Evolutionary conservation across 2,888 invertebrate species (phyloP), one percentile per base, ranked within the genome.

Genomic region (Troides helena): DNA sequence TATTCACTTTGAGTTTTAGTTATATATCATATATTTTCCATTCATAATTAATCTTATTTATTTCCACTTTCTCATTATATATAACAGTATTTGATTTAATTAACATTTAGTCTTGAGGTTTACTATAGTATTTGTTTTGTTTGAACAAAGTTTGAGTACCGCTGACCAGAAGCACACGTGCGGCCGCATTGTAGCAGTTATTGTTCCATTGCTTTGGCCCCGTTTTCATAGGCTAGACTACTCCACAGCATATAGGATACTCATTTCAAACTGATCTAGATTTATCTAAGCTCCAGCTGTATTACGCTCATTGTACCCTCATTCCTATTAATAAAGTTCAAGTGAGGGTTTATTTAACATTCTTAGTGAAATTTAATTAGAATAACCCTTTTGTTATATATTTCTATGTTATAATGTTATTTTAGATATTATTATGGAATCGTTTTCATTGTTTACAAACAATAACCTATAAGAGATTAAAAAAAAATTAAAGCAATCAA

Each of bases 191-290:
- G 66, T 62, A 58, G 46, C 39, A 56, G 46, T 66, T 69, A 69
- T 64, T 70, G 65, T 70, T 62, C 66, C 62, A 70, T 62, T 70
- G 66, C 69, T 66, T 21, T 56, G 69, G 50, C 69, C 69, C 58
- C 62, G 62, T 62, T 70, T 66, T 62, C 58, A 25, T 21, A 39
- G 65, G 61, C 65, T 18, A 50, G 58, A 70, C 58, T 50, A 36
- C 30, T 23, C 50, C n/a, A 62, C 67, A 56, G 18, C 56, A 18
- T 39, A 43, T 30, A 53, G 62, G 62, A 57, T 57, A 46, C n/a
- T 3, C 2, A 58, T 50, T 21, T 18, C 18, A 50, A 25, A 21
- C 62, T 50, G 23, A 39, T 59, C 46, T 59, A 66, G 59, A 18
- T 43, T 23, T 25, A 50, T 62, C 21, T 14, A 46, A 18, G 57